Evolutionary conservation across 2,888 invertebrate species (phyloP).

Genomic region (Cephus pygmeus): DNA sequence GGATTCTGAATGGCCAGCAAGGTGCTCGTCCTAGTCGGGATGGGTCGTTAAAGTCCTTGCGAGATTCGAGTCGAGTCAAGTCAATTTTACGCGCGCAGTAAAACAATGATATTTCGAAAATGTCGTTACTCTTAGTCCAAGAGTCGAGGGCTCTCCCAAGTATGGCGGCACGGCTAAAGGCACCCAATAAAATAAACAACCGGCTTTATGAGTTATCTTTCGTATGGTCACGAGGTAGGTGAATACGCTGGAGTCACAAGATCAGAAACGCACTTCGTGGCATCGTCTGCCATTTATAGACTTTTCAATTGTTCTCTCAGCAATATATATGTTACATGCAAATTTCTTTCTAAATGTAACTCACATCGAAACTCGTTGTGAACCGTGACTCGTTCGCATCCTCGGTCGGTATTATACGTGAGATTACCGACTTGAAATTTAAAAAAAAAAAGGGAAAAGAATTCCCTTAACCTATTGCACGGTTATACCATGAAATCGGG

Average conservation of each 20-base stretch:
- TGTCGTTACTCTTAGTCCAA: conserved; percentile 38
- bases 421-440: background rate
- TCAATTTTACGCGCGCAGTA: conserved; percentile 6
- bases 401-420: background rate
- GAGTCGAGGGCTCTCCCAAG: background rate
- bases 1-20: conserved; percentile 40
- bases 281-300: background rate
- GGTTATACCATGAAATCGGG: background rate
- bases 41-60: conserved; percentile 7
- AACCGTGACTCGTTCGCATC: background rate
- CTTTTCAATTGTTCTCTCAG: background rate
- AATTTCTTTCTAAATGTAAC: background rate
- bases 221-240: background rate
- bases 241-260: background rate
- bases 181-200: conserved; percentile 35
- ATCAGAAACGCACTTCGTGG: background rate
- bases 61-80: background rate
- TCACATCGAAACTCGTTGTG: background rate
- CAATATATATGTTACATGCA: background rate
- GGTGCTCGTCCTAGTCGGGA: conserved; percentile 11
- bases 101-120: conserved; percentile 40
- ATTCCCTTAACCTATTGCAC: background rate
- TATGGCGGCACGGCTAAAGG: conserved; percentile 20
- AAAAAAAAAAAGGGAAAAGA: background rate
- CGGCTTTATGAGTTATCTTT: conserved; percentile 32